phyloP scores from a whole-genome alignment of 2,113 vertebrate species.

The Microtus pennsylvanicus region DNA sequence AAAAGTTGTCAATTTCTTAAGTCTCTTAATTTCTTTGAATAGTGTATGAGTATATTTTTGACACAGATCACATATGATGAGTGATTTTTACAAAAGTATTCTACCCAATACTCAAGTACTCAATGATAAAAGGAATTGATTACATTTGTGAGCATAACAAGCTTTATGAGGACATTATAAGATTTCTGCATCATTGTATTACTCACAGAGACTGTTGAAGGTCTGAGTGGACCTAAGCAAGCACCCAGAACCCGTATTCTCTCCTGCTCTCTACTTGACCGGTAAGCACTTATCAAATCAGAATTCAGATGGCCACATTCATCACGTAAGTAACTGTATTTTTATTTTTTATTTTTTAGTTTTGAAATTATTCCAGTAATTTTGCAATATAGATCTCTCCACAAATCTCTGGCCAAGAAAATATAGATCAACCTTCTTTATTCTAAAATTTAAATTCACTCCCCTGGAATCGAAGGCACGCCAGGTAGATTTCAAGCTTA shows the following conservation, averaged over 20 bases:
- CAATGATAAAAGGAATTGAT: background rate
- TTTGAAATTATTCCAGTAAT: slow-evolving; percentile 52
- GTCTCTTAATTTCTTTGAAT: background rate
- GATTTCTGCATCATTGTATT: background rate
- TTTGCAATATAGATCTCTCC: background rate
- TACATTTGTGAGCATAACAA: background rate
- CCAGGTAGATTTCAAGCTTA: slow-evolving; percentile 50
- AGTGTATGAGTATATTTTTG: slow-evolving; percentile 13
- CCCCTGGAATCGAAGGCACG: slow-evolving; percentile 52
- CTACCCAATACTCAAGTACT: background rate
- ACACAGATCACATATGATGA: background rate
- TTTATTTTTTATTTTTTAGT: background rate
- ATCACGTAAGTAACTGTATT: slow-evolving; percentile 7
- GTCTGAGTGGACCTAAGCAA: background rate
- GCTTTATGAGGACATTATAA: background rate
- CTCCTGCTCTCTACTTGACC: slow-evolving; percentile 25
- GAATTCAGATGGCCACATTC: background rate
- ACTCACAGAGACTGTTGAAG: background rate
- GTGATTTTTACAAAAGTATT: background rate
- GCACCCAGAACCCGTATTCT: slow-evolving; percentile 10
- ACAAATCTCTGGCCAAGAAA: background rate
- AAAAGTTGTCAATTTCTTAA: background rate
- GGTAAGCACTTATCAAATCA: slow-evolving; percentile 37
- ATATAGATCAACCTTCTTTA: slow-evolving; percentile 24
- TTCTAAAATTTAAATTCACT: slow-evolving; percentile 55